Conservation (phyloP, 2,113 vertebrate species). For the Pseudopodoces humilis region DNA sequence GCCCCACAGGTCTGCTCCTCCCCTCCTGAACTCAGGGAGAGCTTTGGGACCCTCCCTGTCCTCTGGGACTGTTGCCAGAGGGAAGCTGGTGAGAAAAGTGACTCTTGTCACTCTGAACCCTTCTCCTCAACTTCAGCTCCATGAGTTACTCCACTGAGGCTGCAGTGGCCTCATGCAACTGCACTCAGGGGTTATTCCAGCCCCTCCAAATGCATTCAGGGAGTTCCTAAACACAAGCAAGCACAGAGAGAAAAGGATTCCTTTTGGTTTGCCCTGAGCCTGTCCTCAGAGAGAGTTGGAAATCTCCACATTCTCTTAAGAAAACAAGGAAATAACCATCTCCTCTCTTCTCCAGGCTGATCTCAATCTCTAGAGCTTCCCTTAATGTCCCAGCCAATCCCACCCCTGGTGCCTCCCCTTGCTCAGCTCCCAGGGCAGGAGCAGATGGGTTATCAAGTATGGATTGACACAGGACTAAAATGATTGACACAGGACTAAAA, state of each 20-base stretch:
- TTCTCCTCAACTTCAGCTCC: background rate
- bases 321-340: background rate
- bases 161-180: fast-evolving
- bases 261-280: background rate
- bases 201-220: background rate
- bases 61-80: background rate
- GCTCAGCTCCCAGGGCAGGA: background rate
- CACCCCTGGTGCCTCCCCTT: background rate
- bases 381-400: background rate
- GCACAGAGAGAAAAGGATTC: background rate
- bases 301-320: background rate
- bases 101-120: background rate
- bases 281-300: background rate
- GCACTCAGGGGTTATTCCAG: background rate
- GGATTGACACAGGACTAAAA: background rate
- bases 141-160: background rate
- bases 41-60: background rate
- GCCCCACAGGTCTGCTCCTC: background rate
- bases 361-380: background rate
- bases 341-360: background rate
- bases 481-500: background rate
- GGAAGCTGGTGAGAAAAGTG: background rate
- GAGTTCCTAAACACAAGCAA: background rate
- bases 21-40: background rate
- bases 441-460: fast-evolving